Conservation (phyloP, 2,888 invertebrate genomes). For the Allacma fusca region DNA sequence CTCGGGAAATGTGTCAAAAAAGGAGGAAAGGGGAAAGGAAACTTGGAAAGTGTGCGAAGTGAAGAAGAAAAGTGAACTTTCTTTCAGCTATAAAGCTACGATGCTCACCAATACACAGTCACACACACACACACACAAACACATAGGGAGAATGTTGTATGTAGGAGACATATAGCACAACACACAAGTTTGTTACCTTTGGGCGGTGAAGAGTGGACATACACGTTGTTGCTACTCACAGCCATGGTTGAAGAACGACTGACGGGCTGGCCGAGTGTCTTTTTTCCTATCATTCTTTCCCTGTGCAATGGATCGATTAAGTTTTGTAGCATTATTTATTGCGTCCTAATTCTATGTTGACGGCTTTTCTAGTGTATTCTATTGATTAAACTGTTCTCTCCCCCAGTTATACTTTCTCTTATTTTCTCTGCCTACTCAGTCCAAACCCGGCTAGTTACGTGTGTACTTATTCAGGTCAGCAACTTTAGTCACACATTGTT, state of each 20-base stretch:
- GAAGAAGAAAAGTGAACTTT: neutral
- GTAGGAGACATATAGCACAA: neutral
- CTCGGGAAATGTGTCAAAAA: conserved; percentile 18
- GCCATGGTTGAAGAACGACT: conserved; percentile 44
- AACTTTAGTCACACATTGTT: conserved; percentile 23
- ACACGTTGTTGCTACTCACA: conserved; percentile 64
- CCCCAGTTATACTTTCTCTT: neutral
- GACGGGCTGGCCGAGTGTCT: conserved; percentile 40
- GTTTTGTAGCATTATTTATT: conserved; percentile 48
- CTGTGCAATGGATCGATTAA: conserved; percentile 45
- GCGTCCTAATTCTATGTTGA: conserved; percentile 45
- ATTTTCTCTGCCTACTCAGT: neutral
- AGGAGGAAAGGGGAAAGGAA: neutral
- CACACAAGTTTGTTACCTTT: conserved; percentile 70
- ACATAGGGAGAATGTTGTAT: neutral
- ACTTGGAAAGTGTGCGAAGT: neutral
- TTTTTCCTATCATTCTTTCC: conserved; percentile 36
- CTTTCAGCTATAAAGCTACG: neutral
- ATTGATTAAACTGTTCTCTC: conserved; percentile 24
- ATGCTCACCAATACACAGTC: neutral
- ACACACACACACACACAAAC: neutral
- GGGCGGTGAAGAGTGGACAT: conserved; percentile 73
- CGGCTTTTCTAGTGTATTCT: conserved; percentile 39
- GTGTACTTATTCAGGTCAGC: conserved; percentile 9
- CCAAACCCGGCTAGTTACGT: neutral